Percentiles rank a stretch among this genome's conserved stretches.
phyloP scores from a whole-genome alignment of 1,140 invertebrate species.

The Harlomillsia oculata region DNA sequence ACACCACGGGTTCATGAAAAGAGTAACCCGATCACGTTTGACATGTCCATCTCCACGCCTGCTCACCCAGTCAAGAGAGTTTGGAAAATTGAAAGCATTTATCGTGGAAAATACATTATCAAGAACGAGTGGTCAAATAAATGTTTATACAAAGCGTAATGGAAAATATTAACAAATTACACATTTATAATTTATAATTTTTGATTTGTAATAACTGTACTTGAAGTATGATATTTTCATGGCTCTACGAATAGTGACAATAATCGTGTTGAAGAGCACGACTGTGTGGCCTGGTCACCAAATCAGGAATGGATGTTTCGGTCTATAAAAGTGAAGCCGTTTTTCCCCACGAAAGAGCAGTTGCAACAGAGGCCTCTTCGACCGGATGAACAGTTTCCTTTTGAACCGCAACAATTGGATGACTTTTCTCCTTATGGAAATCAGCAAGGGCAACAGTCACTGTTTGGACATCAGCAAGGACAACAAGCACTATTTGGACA shows the following conservation, averaged over 20 bases:
- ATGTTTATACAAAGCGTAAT: constrained; percentile 25
- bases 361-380: constrained; percentile 3
- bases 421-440: background rate
- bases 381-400: constrained; percentile 14
- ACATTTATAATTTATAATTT: too few species aligned
- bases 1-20: constrained; percentile 20
- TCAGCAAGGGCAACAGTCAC: too few species aligned
- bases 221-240: background rate
- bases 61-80: constrained; percentile 1
- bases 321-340: constrained; percentile 22
- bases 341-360: constrained; percentile 18
- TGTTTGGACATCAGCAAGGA: too few species aligned
- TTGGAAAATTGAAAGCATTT: constrained; percentile 24
- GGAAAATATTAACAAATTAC: background rate
- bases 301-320: constrained; percentile 29
- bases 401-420: constrained; percentile 10
- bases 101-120: constrained; percentile 19
- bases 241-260: background rate
- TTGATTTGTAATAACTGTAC: too few species aligned
- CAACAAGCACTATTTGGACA: too few species aligned
- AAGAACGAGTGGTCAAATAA: constrained; percentile 22
- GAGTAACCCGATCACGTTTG: constrained; percentile 16
- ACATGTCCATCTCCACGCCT: constrained; percentile 15
- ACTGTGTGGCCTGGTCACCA: constrained; percentile 17
- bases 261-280: constrained; percentile 17